Conservation (phyloP, 2,888 invertebrate genomes). For the Bhutanitis thaidina region DNA sequence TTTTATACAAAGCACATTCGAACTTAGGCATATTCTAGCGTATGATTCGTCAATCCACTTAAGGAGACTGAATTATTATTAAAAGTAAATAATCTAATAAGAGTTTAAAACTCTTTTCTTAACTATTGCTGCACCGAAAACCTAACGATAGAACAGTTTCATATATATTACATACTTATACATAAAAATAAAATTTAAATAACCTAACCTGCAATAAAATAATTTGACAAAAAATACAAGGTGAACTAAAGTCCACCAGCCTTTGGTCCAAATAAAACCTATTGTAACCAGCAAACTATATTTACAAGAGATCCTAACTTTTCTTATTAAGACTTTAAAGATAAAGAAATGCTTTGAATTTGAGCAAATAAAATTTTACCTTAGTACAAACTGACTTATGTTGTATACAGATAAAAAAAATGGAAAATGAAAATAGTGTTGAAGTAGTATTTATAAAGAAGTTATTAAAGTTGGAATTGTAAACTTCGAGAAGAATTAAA, state of each 20-base stretch:
- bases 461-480: conserved; percentile 13
- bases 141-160: conserved; percentile 37
- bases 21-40: conserved; percentile 79
- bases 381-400: conserved; percentile 15
- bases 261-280: conserved; percentile 40
- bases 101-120: conserved; percentile 60
- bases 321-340: conserved; percentile 47
- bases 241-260: conserved; percentile 54
- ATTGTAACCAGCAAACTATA: conserved; percentile 34
- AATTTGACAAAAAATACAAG: conserved; percentile 30
- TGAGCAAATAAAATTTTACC: conserved; percentile 68
- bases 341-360: conserved; percentile 73
- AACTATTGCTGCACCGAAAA: conserved; percentile 54
- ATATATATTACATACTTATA: conserved; percentile 17
- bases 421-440: conserved; percentile 1
- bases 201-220: conserved; percentile 24
- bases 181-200: conserved; percentile 20
- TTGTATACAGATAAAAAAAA: conserved; percentile 1
- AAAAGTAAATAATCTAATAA: conserved; percentile 34
- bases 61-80: conserved; percentile 49
- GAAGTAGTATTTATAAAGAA: neutral
- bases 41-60: conserved; percentile 67
- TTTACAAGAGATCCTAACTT: conserved; percentile 57
- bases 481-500: conserved; percentile 2
- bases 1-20: conserved; percentile 68